Conservation (phyloP, 2,888 invertebrate species). For the Oasisia sp. region DNA sequence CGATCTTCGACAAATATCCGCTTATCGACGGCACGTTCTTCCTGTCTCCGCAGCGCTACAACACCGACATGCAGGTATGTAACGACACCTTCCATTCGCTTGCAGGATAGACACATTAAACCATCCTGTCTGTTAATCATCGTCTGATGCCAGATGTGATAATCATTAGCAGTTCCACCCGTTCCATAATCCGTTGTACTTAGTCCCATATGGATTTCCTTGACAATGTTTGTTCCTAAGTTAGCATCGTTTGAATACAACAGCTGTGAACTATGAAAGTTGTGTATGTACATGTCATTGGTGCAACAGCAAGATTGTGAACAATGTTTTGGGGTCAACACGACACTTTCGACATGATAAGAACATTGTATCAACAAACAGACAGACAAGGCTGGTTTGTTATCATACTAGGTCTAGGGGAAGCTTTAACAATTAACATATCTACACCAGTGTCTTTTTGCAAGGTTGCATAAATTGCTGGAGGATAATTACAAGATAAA, state of each 20-base stretch:
- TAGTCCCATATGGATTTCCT: too few species aligned
- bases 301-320: too few species aligned
- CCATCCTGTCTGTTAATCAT: neutral
- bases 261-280: too few species aligned
- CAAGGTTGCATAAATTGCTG: neutral
- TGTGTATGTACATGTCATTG: too few species aligned
- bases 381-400: neutral
- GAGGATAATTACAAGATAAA: too few species aligned
- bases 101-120: conserved; percentile 48
- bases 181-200: too few species aligned
- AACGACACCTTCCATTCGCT: conserved; percentile 66
- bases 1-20: conserved; percentile 94
- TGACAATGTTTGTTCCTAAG: too few species aligned
- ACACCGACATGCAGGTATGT: conserved; percentile 40
- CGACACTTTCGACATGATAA: too few species aligned
- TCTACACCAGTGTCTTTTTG: neutral
- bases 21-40: conserved; percentile 98
- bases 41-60: conserved; percentile 84
- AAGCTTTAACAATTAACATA: neutral
- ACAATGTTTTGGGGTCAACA: too few species aligned
- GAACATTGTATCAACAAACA: neutral
- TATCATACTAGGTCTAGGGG: neutral
- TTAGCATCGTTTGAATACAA: too few species aligned
- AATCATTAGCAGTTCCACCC: too few species aligned
- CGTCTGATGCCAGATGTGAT: too few species aligned